phyloP scores from a whole-genome alignment of 2,797 vertebrate species.

The Rhodeus uyekii region DNA sequence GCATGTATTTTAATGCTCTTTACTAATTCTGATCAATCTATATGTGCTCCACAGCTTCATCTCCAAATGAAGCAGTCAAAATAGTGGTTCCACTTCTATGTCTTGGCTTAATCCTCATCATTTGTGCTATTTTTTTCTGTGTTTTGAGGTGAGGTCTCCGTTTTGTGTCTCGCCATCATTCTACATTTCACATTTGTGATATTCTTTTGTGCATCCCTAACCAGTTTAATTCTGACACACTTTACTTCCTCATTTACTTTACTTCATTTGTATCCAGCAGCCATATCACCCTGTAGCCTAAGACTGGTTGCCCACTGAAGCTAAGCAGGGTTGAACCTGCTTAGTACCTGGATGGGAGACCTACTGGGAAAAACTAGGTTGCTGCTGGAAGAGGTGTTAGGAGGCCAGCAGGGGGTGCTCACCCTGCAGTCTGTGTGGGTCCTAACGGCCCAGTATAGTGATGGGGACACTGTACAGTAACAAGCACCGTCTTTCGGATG shows the following conservation, averaged over 20 bases:
- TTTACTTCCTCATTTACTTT: background rate
- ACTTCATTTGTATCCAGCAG: too few species aligned
- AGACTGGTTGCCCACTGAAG: too few species aligned
- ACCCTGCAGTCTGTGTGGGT: too few species aligned
- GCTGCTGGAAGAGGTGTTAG: too few species aligned
- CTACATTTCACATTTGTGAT: background rate
- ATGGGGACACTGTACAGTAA: too few species aligned
- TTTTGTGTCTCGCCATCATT: background rate
- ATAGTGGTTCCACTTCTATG: conserved; percentile 43
- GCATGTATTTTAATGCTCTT: background rate
- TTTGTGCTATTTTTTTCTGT: conserved; percentile 39
- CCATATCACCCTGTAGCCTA: too few species aligned
- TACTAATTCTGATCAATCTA: background rate
- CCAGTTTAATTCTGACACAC: background rate
- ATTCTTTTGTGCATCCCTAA: background rate
- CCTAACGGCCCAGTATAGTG: too few species aligned
- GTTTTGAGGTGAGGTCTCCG: conserved; percentile 50
- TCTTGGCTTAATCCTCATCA: conserved; percentile 46
- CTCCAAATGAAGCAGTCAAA: background rate
- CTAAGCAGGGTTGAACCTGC: too few species aligned
- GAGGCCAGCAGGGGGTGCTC: too few species aligned
- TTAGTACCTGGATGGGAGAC: too few species aligned
- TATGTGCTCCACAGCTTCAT: conserved; percentile 42
- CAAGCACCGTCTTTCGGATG: too few species aligned
- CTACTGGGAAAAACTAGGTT: too few species aligned